A percentile compares a stretch with the other conserved stretches of the same genome.
Evolutionary conservation across 2,113 vertebrate genomes (phyloP).

Genomic region (Xyliphius kryptos): DNA sequence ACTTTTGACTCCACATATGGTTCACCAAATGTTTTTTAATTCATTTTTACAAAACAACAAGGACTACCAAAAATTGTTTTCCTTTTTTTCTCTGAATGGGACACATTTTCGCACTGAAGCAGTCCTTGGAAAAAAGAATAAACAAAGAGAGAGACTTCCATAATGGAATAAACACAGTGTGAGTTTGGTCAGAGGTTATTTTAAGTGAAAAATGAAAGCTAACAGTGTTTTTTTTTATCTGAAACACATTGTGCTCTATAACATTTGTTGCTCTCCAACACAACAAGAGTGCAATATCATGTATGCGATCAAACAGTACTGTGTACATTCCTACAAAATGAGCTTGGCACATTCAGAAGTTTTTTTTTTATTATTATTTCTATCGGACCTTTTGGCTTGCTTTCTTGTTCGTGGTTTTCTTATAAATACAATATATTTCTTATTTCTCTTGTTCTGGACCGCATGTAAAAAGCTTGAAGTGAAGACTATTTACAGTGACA

Average conservation of each 20-base stretch:
- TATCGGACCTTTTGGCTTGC: no score
- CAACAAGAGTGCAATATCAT: slow-evolving; percentile 70
- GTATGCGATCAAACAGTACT: slow-evolving; percentile 60
- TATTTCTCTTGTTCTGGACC: slow-evolving; percentile 60
- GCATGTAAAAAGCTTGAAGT: slow-evolving; percentile 63
- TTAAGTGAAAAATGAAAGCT: slow-evolving; percentile 29
- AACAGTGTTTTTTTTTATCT: slow-evolving; percentile 24
- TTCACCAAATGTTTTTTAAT: no score
- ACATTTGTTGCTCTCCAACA: slow-evolving; percentile 61
- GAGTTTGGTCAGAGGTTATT: slow-evolving; percentile 41
- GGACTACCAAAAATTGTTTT: slow-evolving; percentile 64
- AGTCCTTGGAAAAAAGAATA: no score
- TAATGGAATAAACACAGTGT: no score
- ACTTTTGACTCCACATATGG: no score
- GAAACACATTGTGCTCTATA: no score
- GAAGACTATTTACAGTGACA: slow-evolving; percentile 67
- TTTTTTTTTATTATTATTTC: no score
- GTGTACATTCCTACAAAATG: slow-evolving; percentile 61
- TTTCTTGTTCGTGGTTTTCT: slow-evolving; percentile 54
- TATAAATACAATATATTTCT: slow-evolving; percentile 77
- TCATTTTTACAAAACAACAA: slow-evolving; percentile 74
- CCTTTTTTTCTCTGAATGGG: slow-evolving; percentile 45
- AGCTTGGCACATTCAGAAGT: no score
- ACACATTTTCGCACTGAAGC: no score
- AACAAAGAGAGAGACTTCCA: no score